phyloP scores from a whole-genome alignment of 2,113 vertebrate genomes.

The Chunga burmeisteri region DNA sequence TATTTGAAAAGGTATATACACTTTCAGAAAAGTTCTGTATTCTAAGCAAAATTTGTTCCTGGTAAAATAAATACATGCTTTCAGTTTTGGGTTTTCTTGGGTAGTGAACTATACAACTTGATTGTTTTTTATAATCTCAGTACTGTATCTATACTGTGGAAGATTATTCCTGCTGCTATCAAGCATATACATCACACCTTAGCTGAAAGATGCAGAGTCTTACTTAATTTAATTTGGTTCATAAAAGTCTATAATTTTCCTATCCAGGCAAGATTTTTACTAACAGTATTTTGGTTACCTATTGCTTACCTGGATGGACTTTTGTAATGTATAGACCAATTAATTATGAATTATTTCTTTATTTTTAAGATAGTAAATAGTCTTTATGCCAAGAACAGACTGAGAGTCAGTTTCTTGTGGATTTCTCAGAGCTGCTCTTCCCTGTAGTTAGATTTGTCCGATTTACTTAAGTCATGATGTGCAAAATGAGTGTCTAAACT shows the following conservation, averaged over 20 bases:
- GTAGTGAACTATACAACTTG: neutral
- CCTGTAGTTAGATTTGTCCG: neutral
- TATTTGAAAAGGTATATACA: slow-evolving; percentile 99
- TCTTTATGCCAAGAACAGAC: neutral
- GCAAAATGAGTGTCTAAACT: neutral
- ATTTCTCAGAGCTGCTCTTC: neutral
- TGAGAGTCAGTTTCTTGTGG: neutral
- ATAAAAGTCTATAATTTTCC: neutral
- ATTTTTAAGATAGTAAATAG: neutral
- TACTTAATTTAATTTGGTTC: neutral
- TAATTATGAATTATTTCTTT: neutral
- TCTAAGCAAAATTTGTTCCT: slow-evolving; percentile 56
- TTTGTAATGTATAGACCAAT: neutral
- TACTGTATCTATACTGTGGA: neutral
- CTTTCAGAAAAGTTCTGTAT: slow-evolving; percentile 75
- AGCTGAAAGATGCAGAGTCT: neutral
- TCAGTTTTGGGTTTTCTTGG: slow-evolving; percentile 72
- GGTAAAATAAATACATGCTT: slow-evolving; percentile 76
- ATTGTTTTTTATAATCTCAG: neutral
- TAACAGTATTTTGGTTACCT: neutral
- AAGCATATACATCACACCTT: neutral
- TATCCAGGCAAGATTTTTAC: neutral
- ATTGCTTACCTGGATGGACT: neutral
- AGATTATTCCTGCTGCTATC: neutral
- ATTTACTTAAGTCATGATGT: neutral